Evolutionary conservation across 2,888 invertebrate species (phyloP).

Genomic region (Tholera decimalis): DNA sequence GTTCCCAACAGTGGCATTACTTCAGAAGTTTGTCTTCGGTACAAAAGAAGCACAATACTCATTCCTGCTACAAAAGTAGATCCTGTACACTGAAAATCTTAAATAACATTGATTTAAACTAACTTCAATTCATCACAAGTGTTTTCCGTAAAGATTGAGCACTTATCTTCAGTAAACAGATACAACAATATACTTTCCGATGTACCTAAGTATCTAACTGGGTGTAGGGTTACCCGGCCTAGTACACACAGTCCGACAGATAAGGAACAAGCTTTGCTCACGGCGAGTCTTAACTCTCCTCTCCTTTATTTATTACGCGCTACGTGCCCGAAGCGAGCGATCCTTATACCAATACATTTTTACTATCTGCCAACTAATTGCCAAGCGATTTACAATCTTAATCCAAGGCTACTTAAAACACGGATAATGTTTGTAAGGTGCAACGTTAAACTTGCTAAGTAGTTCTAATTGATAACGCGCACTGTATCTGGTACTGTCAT

Average conservation of each 20-base stretch:
- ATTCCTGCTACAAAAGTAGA: background rate
- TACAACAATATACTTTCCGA: conserved; percentile 65
- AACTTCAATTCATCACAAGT: conserved; percentile 12
- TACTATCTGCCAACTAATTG: conserved; percentile 58
- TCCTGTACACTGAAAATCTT: background rate
- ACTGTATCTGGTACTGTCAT: conserved; percentile 86
- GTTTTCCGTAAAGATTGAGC: conserved; percentile 42
- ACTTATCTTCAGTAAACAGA: conserved; percentile 56
- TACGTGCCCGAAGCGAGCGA: conserved; percentile 85
- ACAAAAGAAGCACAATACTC: too few relatives aligned
- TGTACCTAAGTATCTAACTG: conserved; percentile 70
- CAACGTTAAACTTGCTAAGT: conserved; percentile 66
- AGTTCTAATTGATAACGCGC: conserved; percentile 86
- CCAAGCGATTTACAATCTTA: conserved; percentile 59
- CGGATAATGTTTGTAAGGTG: conserved; percentile 5
- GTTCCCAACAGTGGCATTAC: too few relatives aligned
- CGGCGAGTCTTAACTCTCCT: conserved; percentile 83
- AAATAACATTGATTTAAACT: background rate
- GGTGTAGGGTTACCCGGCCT: conserved; percentile 82
- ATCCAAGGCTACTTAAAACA: background rate
- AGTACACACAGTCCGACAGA: conserved; percentile 79
- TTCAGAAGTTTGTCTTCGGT: too few relatives aligned
- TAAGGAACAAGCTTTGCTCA: conserved; percentile 84
- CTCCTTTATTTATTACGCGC: conserved; percentile 87
- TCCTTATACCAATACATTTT: conserved; percentile 69